Evolutionary conservation across 2,797 vertebrate genomes (phyloP).

Genomic region (Alosa sapidissima): DNA sequence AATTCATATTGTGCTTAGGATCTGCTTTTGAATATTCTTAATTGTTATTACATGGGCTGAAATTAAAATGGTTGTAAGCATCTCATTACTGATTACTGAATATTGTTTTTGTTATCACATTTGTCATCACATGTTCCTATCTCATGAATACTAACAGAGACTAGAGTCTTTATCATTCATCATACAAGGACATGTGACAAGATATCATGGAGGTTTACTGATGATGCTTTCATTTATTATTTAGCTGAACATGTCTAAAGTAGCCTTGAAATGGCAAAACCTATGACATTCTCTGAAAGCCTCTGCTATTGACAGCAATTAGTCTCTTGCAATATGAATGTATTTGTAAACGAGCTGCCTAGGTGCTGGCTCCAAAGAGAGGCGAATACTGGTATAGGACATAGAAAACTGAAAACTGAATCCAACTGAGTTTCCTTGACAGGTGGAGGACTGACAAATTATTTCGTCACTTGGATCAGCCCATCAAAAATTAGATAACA

Average conservation of each 20-base stretch:
- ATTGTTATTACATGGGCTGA: neutral
- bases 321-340: neutral
- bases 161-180: neutral
- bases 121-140: neutral
- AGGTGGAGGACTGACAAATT: neutral
- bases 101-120: neutral
- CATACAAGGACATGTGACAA: neutral
- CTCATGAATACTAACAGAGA: neutral
- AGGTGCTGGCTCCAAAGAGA: neutral
- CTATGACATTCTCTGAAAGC: neutral
- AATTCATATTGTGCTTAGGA: neutral
- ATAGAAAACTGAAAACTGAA: neutral
- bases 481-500: neutral
- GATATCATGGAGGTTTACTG: neutral
- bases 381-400: neutral
- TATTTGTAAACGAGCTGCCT: neutral
- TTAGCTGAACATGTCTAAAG: neutral
- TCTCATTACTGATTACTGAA: neutral
- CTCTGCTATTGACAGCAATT: neutral
- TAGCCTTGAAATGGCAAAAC: neutral
- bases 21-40: neutral
- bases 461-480: neutral
- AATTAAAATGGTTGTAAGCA: neutral
- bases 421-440: neutral
- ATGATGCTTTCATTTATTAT: too few species aligned